Percentiles rank a stretch among this genome's conserved stretches.
Evolutionary conservation across 2,113 vertebrate species (phyloP).

Genomic region (Platanista minor): DNA sequence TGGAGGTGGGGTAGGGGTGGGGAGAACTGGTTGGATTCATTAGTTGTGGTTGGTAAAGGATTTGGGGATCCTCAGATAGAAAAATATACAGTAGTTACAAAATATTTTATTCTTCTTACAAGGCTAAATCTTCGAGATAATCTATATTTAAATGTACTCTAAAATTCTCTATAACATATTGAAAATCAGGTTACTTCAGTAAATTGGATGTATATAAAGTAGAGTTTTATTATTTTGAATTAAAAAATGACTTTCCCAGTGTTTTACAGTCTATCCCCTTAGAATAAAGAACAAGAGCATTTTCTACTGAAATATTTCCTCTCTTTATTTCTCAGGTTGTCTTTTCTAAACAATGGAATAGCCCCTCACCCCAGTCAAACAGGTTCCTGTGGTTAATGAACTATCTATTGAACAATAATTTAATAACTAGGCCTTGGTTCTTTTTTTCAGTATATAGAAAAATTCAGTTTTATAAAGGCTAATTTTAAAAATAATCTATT

Average conservation of each 20-base stretch:
- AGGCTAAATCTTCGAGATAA: constrained; percentile 12
- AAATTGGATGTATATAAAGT: neutral
- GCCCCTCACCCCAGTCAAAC: neutral
- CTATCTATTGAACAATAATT: neutral
- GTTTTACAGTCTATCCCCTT: neutral
- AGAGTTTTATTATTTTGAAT: neutral
- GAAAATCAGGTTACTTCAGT: neutral
- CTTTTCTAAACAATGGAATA: constrained; percentile 30
- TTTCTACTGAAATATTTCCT: neutral
- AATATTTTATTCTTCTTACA: constrained; percentile 29
- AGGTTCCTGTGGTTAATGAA: neutral
- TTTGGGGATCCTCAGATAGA: neutral
- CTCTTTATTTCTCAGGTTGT: neutral
- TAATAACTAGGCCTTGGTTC: neutral
- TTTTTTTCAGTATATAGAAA: constrained; percentile 17
- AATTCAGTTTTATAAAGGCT: constrained; percentile 23
- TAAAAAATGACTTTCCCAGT: neutral
- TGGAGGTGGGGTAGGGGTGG: neutral
- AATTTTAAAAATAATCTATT: constrained; percentile 32
- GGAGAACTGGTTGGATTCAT: neutral
- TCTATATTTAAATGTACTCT: neutral
- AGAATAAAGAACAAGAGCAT: constrained; percentile 2
- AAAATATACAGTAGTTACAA: constrained; percentile 4
- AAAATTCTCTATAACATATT: constrained; percentile 26
- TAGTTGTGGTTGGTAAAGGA: neutral